Conservation (phyloP, 2,797 vertebrate genomes). For the Galagoides demidoff region DNA sequence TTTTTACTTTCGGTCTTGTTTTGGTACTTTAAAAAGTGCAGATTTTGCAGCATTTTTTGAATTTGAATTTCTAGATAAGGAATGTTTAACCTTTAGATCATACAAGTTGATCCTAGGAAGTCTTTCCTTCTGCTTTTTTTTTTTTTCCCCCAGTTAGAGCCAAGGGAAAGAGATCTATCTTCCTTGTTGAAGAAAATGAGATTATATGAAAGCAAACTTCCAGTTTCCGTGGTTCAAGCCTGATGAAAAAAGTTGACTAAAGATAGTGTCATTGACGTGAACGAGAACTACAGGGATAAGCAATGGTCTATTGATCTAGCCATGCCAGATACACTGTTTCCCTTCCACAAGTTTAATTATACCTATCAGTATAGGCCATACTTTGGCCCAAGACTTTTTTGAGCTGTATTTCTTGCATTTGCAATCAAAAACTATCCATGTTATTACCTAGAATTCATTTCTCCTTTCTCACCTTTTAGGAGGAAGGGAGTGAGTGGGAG, state of each 20-base stretch:
- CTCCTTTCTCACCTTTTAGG: not conserved
- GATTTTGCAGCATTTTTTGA: not conserved
- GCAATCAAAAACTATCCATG: not conserved
- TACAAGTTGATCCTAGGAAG: not conserved
- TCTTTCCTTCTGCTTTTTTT: not conserved
- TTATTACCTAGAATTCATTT: not conserved
- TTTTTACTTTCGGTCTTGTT: not conserved
- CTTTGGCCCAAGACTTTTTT: not conserved
- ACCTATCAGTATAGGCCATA: not conserved
- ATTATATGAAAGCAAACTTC: not conserved
- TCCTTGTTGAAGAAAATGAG: not conserved
- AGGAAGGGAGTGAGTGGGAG: not conserved
- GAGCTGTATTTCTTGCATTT: slow-evolving; percentile 26
- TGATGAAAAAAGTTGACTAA: not conserved
- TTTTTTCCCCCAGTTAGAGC: not conserved
- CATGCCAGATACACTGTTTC: not conserved
- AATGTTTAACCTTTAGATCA: not conserved
- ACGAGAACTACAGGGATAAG: not conserved
- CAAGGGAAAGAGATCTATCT: not conserved
- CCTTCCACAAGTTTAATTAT: not conserved
- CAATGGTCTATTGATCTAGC: not conserved
- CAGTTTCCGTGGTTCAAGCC: not conserved
- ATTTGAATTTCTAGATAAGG: not conserved
- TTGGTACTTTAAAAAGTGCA: not conserved
- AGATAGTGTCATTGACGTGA: not conserved